phyloP scores from a whole-genome alignment of 2,113 vertebrate genomes.

The Phylloscopus trochiloides region DNA sequence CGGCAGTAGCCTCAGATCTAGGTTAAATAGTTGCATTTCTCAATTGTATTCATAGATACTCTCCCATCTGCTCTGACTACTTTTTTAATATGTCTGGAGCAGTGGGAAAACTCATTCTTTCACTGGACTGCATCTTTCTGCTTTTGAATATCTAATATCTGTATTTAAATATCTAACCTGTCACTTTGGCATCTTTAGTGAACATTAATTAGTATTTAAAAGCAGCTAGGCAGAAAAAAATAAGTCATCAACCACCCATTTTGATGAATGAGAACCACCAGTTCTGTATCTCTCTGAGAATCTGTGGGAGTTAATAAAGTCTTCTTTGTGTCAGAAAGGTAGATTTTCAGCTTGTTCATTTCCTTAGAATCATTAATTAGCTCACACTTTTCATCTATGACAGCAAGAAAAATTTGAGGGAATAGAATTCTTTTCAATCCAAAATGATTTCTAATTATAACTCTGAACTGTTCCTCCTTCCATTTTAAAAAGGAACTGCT shows the following conservation, averaged over 20 bases:
- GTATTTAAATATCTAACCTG: not conserved
- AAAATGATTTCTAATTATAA: conserved; percentile 45
- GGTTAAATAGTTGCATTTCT: not conserved
- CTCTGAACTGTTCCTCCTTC: not conserved
- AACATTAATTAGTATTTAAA: conserved; percentile 1
- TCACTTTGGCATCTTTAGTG: not conserved
- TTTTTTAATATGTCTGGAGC: not conserved
- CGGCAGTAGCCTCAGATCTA: not conserved
- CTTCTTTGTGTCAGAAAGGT: conserved; percentile 23
- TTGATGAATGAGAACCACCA: not conserved
- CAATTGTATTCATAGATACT: not conserved
- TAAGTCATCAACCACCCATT: not conserved
- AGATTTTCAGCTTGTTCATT: conserved; percentile 7
- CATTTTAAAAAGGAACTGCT: conserved; percentile 26
- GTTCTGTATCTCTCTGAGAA: not conserved
- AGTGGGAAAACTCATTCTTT: not conserved
- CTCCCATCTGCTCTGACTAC: not conserved
- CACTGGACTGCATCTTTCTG: not conserved
- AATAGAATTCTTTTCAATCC: not conserved
- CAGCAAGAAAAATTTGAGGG: not conserved
- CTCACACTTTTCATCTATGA: conserved; percentile 11
- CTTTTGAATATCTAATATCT: not conserved
- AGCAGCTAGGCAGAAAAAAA: not conserved
- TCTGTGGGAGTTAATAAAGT: not conserved
- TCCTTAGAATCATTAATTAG: conserved; percentile 39